phyloP scores from a whole-genome alignment of 2,113 vertebrate genomes.

The Catharus minimus region DNA sequence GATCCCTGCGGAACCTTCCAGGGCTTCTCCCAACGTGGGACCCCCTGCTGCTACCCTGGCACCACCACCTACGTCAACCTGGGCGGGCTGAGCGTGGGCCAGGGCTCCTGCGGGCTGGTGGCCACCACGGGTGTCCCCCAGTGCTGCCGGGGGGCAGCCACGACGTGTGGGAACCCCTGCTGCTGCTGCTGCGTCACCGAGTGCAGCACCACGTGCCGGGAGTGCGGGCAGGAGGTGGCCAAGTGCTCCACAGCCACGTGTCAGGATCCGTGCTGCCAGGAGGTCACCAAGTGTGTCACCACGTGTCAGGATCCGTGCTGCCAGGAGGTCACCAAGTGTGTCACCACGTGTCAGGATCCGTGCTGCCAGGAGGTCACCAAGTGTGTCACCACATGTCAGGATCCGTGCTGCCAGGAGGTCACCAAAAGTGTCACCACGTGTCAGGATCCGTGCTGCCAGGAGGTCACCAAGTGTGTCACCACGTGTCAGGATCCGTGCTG shows the following conservation, averaged over 20 bases:
- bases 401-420: accelerated
- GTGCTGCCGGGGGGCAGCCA: accelerated
- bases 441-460: neutral
- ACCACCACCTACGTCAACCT: neutral
- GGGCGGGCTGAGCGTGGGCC: accelerated
- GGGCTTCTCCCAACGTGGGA: accelerated
- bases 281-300: neutral
- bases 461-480: neutral
- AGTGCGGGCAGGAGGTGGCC: neutral
- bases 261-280: accelerated
- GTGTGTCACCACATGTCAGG: neutral
- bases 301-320: accelerated
- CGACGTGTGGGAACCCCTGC: neutral
- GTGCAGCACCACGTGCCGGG: too few species aligned
- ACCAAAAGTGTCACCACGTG: accelerated
- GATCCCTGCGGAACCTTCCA: neutral
- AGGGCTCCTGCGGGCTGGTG: neutral
- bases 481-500: accelerated
- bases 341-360: accelerated
- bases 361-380: accelerated
- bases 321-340: accelerated
- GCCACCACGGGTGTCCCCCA: accelerated
- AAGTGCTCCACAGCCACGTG: neutral
- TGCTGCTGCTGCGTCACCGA: neutral
- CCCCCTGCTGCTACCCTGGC: neutral